Evolutionary conservation across 2,113 vertebrate species (phyloP), one percentile per base, ranked within the genome.

Genomic region (Callaeas wilsoni): DNA sequence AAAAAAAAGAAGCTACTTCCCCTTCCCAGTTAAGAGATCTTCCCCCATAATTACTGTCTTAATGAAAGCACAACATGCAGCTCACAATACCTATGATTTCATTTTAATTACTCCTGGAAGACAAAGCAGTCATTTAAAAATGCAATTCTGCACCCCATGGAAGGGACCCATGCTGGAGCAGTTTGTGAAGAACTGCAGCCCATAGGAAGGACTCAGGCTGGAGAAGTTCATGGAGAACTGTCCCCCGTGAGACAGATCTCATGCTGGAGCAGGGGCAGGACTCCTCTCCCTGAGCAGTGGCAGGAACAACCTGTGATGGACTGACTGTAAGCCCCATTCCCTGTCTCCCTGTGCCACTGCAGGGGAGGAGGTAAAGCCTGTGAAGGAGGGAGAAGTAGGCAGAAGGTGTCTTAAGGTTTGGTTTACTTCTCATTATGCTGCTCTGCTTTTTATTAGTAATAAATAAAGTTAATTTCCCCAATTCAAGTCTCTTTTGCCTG

Each of bases 61-160:
- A 89, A 93, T 85, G 90, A 74, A 85, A 81, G 69, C 26, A 73
- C 27, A 89, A 76, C 32, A 65, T 91, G 35, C 37, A 76, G 76
- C 64, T 93, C 53, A 89, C 67, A 94, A 55, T 79, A 69, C 65
- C 63, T 79, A 52, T 53, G 86, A 93, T 96, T 96, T 96, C 4
- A 79, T 95, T 96, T 94, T 94, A 96, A 96, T 97, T 97, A 89
- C 82, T 92, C 33, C 55, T 91, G 86, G 74, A 91, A 97, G 94
- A 84, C 52, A 92, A 69, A 83, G 39, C 20, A 80, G 76, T 86
- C 84, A 96, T 93, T 97, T 95, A 63, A 94, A 97, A 97, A 94
- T 63, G 59, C 55, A 85, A 32, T 80, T 67, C 69, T 84, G 19
- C 17, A 29, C 3, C 1, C 47, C 19, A 20, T 53, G 64, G 74